A percentile compares a stretch with the other conserved stretches of the same genome.
phyloP scores from a whole-genome alignment of 2,888 invertebrate genomes.

The Amphipoea oculea region DNA sequence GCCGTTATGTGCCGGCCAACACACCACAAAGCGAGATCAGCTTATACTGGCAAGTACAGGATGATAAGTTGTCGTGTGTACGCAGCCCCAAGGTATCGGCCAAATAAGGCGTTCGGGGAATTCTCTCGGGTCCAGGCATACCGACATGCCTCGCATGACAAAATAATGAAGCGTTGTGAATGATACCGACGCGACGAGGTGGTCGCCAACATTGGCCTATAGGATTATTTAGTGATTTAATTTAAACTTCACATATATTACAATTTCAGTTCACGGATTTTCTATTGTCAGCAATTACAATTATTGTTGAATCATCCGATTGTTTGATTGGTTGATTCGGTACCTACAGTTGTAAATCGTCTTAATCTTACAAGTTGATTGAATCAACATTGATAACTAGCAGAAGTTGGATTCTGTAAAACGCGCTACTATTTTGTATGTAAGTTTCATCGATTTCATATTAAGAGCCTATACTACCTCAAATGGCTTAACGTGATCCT shows the following conservation, averaged over 20 bases:
- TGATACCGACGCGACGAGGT: constrained; percentile 52
- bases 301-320: neutral
- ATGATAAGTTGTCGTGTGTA: constrained; percentile 6
- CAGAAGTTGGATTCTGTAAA: neutral
- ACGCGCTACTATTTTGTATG: neutral
- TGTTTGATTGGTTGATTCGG: too few species aligned
- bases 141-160: constrained; percentile 67
- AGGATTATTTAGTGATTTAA: constrained; percentile 30
- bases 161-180: constrained; percentile 71
- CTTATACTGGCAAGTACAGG: neutral
- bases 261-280: neutral
- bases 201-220: constrained; percentile 11
- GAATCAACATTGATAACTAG: neutral
- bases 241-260: neutral
- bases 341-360: neutral
- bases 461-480: too few species aligned
- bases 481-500: too few species aligned
- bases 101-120: constrained; percentile 72
- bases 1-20: neutral
- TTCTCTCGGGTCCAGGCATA: constrained; percentile 64
- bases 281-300: neutral
- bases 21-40: neutral
- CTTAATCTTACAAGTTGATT: neutral
- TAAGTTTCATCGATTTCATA: neutral
- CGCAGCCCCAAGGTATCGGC: constrained; percentile 63